Evolutionary conservation across 2,888 invertebrate genomes (phyloP).

Genomic region (Nineta flava): DNA sequence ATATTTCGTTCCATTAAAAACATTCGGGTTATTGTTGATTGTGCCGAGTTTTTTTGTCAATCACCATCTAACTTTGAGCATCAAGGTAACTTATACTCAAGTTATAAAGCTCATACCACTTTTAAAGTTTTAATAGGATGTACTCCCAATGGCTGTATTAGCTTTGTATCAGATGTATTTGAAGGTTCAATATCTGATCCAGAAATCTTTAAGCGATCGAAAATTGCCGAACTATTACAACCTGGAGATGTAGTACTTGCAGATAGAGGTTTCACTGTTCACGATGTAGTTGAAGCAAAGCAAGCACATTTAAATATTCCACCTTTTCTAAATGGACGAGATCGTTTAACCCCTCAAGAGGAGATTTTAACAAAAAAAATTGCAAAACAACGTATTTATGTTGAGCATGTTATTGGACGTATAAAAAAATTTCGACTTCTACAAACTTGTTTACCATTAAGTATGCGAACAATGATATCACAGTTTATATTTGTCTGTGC

Average conservation of each 20-base stretch:
- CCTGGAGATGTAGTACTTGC: conserved; percentile 14
- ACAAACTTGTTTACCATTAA: conserved; percentile 11
- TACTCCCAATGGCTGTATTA: conserved; percentile 12
- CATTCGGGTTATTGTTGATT: conserved; percentile 13
- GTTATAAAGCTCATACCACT: too few relatives aligned
- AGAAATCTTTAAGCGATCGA: conserved; percentile 10
- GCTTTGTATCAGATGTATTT: conserved; percentile 14
- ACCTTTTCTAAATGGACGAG: conserved; percentile 14
- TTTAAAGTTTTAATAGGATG: conserved; percentile 14
- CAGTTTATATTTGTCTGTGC: conserved; percentile 12
- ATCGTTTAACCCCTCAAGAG: conserved; percentile 12
- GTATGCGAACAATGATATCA: conserved; percentile 10
- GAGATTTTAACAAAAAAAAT: conserved; percentile 14
- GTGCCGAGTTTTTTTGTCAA: conserved; percentile 14
- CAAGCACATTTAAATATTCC: conserved; percentile 14
- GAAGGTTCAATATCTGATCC: conserved; percentile 14
- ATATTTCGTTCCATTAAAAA: conserved; percentile 9
- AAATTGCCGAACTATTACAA: conserved; percentile 11
- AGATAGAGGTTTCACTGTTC: conserved; percentile 14
- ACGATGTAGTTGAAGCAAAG: conserved; percentile 11
- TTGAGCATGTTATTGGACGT: conserved; percentile 14
- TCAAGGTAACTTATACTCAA: conserved; percentile 15
- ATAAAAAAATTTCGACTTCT: conserved; percentile 14
- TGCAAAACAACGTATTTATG: too few relatives aligned
- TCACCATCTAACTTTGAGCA: conserved; percentile 14